These are phyloP conservation scores for Halisarca cf. caerulea DNA, from an alignment of 37 sponge, comb jelly and placozoan species.

Conservation along the genomic window DNA sequence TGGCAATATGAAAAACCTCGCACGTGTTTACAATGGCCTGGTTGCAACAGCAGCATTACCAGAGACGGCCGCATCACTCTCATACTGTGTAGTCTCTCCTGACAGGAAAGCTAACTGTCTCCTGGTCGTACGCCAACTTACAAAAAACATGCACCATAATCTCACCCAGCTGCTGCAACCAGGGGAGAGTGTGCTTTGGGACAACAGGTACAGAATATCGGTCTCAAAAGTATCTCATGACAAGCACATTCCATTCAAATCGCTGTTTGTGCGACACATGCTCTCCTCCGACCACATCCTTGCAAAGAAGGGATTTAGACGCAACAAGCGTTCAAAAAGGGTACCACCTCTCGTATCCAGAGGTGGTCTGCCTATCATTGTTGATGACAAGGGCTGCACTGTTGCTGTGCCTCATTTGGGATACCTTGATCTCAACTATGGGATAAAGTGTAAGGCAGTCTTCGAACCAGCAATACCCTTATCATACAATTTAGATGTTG, in stretches of 20 bases:
- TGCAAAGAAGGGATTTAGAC: constrained; percentile 42
- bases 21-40: background rate
- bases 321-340: background rate
- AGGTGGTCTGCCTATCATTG: constrained; percentile 61
- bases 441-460: background rate
- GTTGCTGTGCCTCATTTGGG: background rate
- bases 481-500: too few relatives aligned
- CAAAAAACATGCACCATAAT: background rate
- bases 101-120: background rate
- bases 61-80: background rate
- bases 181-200: constrained; percentile 63
- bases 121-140: background rate
- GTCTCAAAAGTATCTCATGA: background rate
- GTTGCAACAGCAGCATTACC: constrained; percentile 12
- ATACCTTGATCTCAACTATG: constrained; percentile 13
- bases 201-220: constrained; percentile 46
- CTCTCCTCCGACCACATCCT: background rate
- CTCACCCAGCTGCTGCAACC: constrained; percentile 28
- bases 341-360: constrained; percentile 43
- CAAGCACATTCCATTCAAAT: too few relatives aligned
- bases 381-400: background rate
- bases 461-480: constrained; percentile 11
- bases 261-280: constrained; percentile 39
- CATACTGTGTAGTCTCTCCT: constrained; percentile 4
- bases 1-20: background rate